A percentile compares a stretch with the other conserved stretches of the same genome.
These are phyloP conservation scores for Nephila pilipes DNA, from an alignment of 1,140 invertebrate species.

Conservation along the genomic window DNA sequence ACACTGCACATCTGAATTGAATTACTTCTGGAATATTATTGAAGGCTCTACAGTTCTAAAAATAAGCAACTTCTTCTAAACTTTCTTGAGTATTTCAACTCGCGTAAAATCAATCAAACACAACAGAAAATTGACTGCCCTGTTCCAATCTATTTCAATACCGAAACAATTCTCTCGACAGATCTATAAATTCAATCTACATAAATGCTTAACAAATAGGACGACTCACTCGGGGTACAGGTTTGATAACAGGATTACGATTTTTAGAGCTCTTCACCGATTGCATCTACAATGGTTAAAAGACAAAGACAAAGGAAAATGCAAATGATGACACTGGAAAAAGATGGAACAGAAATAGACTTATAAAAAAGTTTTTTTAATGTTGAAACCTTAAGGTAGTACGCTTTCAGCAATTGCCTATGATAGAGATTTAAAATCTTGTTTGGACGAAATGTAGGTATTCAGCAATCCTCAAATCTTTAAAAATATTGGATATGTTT, in stretches of 20 bases:
- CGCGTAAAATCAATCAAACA: neutral
- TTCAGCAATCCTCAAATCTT: neutral
- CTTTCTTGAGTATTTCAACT: neutral
- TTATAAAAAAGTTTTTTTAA: neutral
- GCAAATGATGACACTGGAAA: neutral
- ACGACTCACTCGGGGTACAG: neutral
- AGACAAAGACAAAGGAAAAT: neutral
- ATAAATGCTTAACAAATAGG: constrained; percentile 42
- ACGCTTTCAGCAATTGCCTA: neutral
- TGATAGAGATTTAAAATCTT: neutral
- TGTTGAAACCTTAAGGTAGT: neutral
- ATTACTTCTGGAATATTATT: too few species aligned
- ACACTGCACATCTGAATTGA: too few species aligned
- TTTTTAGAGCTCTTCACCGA: neutral
- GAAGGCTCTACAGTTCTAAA: too few species aligned
- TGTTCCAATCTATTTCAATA: neutral
- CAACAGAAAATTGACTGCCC: neutral
- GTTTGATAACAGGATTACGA: constrained; percentile 44
- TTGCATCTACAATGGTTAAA: neutral
- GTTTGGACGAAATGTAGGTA: neutral
- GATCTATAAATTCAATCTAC: constrained; percentile 35
- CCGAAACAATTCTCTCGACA: constrained; percentile 9
- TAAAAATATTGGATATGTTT: too few species aligned
- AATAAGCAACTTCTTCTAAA: neutral
- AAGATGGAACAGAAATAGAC: neutral